These are phyloP conservation scores for Diplosoma virens DNA, from an alignment of 23 tunicate species.

Conservation along the genomic window DNA sequence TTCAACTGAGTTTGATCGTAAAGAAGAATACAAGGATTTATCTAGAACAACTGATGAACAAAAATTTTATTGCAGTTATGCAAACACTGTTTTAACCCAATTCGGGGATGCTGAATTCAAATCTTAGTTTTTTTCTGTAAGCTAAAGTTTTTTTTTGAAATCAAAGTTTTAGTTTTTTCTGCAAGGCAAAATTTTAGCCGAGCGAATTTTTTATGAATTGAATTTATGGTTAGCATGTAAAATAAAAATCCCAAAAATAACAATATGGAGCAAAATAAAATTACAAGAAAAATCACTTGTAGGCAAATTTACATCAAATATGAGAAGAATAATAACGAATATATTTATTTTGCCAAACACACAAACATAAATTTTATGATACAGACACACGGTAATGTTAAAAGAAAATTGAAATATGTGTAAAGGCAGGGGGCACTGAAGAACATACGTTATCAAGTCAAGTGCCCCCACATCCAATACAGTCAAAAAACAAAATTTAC, in stretches of 20 bases:
- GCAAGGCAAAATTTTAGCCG: background rate
- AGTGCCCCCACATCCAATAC: too few species aligned
- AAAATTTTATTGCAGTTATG: background rate
- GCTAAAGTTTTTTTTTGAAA: background rate
- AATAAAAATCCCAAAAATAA: background rate
- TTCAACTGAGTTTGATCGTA: too few species aligned
- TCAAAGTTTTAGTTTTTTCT: background rate
- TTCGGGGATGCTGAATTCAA: constrained; percentile 4
- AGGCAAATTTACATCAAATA: background rate
- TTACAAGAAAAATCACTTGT: background rate
- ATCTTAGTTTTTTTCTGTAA: background rate
- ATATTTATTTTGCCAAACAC: too few species aligned
- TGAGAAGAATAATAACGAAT: background rate
- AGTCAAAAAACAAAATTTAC: too few species aligned
- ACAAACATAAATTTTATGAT: too few species aligned
- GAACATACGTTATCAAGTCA: too few species aligned
- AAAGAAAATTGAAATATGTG: too few species aligned
- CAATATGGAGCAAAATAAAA: background rate
- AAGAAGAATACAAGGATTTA: too few species aligned
- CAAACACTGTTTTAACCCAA: background rate
- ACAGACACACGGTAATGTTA: too few species aligned
- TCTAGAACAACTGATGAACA: constrained; percentile 6
- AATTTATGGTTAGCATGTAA: background rate
- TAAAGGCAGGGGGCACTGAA: too few species aligned
- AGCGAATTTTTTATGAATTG: background rate